Conservation (phyloP, 2,797 vertebrate species). For the Bryconaethiops microstoma region DNA sequence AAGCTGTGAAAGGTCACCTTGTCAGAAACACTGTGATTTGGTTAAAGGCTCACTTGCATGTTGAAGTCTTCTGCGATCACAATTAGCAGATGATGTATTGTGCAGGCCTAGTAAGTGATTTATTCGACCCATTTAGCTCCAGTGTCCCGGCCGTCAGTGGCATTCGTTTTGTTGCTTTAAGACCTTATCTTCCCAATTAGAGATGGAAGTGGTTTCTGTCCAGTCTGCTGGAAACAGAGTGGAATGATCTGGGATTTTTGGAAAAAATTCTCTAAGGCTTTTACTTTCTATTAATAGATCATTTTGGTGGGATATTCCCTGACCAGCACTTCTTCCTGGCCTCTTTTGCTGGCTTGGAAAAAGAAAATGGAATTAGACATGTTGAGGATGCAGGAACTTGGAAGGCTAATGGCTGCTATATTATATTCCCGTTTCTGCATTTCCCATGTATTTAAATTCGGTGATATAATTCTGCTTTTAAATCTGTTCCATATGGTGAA, state of each 20-base stretch:
- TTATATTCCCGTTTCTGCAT: too few species aligned
- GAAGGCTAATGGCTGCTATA: too few species aligned
- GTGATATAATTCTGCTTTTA: too few species aligned
- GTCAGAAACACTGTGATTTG: too few species aligned
- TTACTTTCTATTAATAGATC: not conserved
- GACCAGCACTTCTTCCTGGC: constrained; percentile 47
- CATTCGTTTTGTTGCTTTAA: constrained; percentile 59
- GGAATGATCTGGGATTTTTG: not conserved
- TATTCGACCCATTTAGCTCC: not conserved
- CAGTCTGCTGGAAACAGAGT: not conserved
- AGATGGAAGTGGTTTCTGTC: constrained; percentile 50
- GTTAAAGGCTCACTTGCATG: too few species aligned
- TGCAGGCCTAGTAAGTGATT: not conserved
- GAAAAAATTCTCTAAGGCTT: not conserved
- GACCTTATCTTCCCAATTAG: constrained; percentile 68
- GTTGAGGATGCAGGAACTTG: too few species aligned
- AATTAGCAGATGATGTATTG: not conserved
- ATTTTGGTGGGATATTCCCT: constrained; percentile 44
- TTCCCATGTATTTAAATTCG: too few species aligned
- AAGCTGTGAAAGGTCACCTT: too few species aligned
- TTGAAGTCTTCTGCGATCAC: too few species aligned
- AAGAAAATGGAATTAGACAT: too few species aligned
- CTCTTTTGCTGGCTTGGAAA: too few species aligned
- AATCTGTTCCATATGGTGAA: too few species aligned
- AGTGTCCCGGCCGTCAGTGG: constrained; percentile 38